phyloP scores from a whole-genome alignment of 2,113 vertebrate species.

The Microtus ochrogaster region DNA sequence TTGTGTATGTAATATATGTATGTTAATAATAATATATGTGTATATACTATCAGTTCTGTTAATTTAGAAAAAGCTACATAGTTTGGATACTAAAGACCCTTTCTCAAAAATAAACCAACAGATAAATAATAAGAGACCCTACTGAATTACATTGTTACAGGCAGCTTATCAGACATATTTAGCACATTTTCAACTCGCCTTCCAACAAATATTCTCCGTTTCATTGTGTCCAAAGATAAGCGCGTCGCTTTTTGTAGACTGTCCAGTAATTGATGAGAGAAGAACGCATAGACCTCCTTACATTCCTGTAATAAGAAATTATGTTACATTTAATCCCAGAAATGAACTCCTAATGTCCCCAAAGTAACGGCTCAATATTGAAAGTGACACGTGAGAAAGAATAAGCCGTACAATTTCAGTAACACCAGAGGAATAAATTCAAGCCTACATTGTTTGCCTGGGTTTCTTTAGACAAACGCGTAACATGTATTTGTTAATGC shows the following conservation, averaged over 20 bases:
- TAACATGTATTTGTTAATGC: neutral
- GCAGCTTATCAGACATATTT: neutral
- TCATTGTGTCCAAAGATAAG: slow-evolving; percentile 89
- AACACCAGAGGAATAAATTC: slow-evolving; percentile 31
- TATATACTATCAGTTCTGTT: neutral
- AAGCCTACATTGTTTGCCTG: neutral
- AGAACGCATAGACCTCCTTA: slow-evolving; percentile 88
- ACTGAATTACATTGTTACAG: neutral
- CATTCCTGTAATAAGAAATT: slow-evolving; percentile 86
- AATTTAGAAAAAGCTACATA: neutral
- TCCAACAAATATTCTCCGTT: slow-evolving; percentile 86
- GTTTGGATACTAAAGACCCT: neutral
- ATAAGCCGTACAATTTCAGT: neutral
- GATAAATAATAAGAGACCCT: neutral
- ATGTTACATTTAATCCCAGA: slow-evolving; percentile 15
- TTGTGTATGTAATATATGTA: too few relatives aligned
- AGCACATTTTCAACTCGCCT: slow-evolving; percentile 83
- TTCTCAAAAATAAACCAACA: neutral
- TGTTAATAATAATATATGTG: neutral
- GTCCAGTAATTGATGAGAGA: slow-evolving; percentile 87
- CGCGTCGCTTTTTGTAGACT: slow-evolving; percentile 89
- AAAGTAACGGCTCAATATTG: slow-evolving; percentile 46
- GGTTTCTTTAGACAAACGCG: neutral
- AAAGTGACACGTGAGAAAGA: neutral
- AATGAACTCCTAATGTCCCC: neutral